phyloP scores from a whole-genome alignment of 2,888 invertebrate species.

The Teinopalpus imperialis region DNA sequence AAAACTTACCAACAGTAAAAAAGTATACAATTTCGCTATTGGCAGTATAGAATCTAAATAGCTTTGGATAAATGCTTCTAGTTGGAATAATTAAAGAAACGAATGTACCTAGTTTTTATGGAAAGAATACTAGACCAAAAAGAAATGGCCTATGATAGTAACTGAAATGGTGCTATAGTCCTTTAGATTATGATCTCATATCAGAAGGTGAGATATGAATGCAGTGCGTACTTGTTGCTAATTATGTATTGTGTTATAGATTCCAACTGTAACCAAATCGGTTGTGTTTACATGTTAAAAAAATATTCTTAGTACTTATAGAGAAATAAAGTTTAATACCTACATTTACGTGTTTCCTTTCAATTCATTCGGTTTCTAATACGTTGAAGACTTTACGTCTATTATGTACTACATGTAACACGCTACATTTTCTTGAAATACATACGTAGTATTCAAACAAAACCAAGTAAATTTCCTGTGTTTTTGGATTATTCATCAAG shows the following conservation, averaged over 20 bases:
- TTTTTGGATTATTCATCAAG: no score
- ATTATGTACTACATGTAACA: no score
- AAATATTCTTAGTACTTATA: conserved; percentile 76
- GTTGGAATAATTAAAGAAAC: conserved; percentile 16
- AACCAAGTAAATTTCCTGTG: no score
- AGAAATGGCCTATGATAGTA: conserved; percentile 76
- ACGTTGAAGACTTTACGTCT: no score
- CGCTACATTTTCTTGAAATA: no score
- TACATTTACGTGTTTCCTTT: conserved; percentile 34
- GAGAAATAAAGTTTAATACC: conserved; percentile 67
- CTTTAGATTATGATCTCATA: conserved; percentile 77
- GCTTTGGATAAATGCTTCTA: conserved; percentile 27
- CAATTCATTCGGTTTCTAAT: no score
- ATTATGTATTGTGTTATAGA: conserved; percentile 49
- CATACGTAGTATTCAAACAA: no score
- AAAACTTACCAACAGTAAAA: no score
- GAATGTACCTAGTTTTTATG: conserved; percentile 34
- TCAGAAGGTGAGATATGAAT: conserved; percentile 62
- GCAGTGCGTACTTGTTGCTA: conserved; percentile 54
- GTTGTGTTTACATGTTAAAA: conserved; percentile 75
- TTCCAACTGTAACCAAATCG: conserved; percentile 60
- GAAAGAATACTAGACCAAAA: conserved; percentile 71
- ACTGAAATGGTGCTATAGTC: conserved; percentile 79
- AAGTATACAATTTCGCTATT: no score
- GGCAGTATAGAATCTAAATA: no score